Conservation (phyloP, 2,113 vertebrate genomes). For the Odontesthes bonariensis region DNA sequence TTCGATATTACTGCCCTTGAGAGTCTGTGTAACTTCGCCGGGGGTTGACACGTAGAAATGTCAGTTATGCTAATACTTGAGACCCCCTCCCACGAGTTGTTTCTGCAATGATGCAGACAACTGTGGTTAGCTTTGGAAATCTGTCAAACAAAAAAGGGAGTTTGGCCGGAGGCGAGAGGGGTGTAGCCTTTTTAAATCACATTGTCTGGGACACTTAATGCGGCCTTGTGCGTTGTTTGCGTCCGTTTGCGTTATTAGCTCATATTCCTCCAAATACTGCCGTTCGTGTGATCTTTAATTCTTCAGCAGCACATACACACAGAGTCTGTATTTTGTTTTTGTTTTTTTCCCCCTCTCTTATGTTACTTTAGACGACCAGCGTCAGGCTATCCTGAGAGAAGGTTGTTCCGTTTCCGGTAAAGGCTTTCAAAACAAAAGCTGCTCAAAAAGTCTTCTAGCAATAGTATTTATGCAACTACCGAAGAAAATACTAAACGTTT, state of each 20-base stretch:
- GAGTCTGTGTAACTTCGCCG: constrained; percentile 61
- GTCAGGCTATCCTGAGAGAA: constrained; percentile 13
- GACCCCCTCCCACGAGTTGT: background rate
- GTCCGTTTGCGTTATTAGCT: background rate
- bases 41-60: constrained; percentile 18
- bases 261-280: background rate
- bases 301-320: background rate
- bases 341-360: constrained; percentile 22
- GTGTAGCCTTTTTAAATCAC: constrained; percentile 72
- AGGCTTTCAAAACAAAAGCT: constrained; percentile 46
- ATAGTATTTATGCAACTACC: background rate
- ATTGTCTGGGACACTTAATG: constrained; percentile 60
- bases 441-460: background rate
- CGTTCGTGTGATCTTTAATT: background rate
- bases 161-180: constrained; percentile 66
- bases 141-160: constrained; percentile 61
- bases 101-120: constrained; percentile 12
- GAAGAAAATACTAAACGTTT: background rate
- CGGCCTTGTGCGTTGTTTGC: constrained; percentile 39
- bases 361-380: constrained; percentile 53
- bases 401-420: constrained; percentile 41
- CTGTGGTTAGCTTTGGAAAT: constrained; percentile 55
- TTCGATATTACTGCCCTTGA: constrained; percentile 46
- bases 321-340: constrained; percentile 21
- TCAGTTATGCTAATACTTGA: background rate